phyloP scores from a whole-genome alignment of 2,113 vertebrate species.

The Nibea albiflora region DNA sequence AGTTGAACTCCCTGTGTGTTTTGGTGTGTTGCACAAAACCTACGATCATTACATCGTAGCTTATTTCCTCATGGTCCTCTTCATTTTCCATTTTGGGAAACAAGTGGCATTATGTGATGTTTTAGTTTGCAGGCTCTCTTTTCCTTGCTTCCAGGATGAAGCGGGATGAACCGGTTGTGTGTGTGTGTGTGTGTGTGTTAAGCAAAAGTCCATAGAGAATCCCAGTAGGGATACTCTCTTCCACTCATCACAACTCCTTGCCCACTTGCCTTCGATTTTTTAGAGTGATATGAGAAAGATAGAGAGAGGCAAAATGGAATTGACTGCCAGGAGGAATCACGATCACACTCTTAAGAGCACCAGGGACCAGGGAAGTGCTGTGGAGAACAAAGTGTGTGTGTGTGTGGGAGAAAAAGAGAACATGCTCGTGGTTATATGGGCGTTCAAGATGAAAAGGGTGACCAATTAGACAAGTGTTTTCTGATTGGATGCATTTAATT shows the following conservation, averaged over 20 bases:
- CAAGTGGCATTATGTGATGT: background rate
- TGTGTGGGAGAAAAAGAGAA: background rate
- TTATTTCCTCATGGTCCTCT: background rate
- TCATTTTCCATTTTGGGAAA: constrained; percentile 9
- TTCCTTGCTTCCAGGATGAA: constrained; percentile 16
- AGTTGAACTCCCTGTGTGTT: background rate
- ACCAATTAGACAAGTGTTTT: constrained; percentile 23
- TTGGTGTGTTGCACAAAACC: background rate
- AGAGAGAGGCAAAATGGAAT: constrained; percentile 59
- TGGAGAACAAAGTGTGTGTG: constrained; percentile 2
- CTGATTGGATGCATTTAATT: constrained; percentile 32
- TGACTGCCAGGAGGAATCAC: constrained; percentile 64
- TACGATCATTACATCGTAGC: background rate
- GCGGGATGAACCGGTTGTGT: background rate
- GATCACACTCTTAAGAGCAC: constrained; percentile 22
- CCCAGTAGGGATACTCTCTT: constrained; percentile 41
- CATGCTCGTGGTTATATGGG: background rate
- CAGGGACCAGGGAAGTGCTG: constrained; percentile 42
- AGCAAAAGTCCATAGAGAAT: constrained; percentile 20
- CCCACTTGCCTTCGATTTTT: constrained; percentile 65
- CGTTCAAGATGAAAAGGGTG: constrained; percentile 34
- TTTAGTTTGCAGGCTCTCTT: constrained; percentile 12
- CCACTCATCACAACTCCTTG: constrained; percentile 53
- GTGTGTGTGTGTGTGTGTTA: background rate
- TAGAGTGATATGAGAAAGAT: constrained; percentile 65